Conservation (phyloP, 1,140 invertebrate genomes). For the Papilio polytes region DNA sequence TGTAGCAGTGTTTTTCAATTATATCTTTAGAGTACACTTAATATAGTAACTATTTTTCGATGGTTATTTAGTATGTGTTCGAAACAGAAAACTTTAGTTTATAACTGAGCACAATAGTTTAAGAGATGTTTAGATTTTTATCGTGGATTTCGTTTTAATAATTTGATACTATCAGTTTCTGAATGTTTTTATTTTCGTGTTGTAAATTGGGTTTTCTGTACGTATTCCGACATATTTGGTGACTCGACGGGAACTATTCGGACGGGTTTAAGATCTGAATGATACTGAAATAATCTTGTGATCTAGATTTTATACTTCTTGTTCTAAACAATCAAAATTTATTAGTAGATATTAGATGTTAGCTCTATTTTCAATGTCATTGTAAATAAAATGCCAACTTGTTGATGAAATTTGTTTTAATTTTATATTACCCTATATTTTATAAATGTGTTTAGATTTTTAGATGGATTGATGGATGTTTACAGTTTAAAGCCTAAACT, state of each 20-base stretch:
- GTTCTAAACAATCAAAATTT: slow-evolving; percentile 83
- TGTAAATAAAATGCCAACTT: slow-evolving; percentile 85
- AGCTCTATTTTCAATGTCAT: slow-evolving; percentile 84
- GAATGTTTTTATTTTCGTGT: slow-evolving; percentile 46
- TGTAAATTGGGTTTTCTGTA: slow-evolving; percentile 60
- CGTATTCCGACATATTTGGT: slow-evolving; percentile 35
- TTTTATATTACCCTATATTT: slow-evolving; percentile 58
- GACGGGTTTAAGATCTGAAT: slow-evolving; percentile 69
- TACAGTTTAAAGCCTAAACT: too few relatives aligned
- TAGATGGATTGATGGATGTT: too few relatives aligned
- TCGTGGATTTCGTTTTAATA: slow-evolving; percentile 16
- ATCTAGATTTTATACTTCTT: slow-evolving; percentile 84
- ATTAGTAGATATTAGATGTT: slow-evolving; percentile 82
- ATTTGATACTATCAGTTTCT: slow-evolving; percentile 11
- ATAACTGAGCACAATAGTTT: slow-evolving; percentile 77
- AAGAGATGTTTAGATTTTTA: slow-evolving; percentile 59
- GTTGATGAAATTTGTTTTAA: slow-evolving; percentile 75
- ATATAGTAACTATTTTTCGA: slow-evolving; percentile 78
- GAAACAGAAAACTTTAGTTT: slow-evolving; percentile 59
- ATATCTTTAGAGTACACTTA: slow-evolving; percentile 59
- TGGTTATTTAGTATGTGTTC: slow-evolving; percentile 65
- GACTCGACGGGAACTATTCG: slow-evolving; percentile 30
- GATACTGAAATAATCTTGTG: slow-evolving; percentile 80
- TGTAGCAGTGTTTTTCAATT: slow-evolving; percentile 50
- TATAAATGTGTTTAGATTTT: too few relatives aligned